Evolutionary conservation across 2,797 vertebrate genomes (phyloP).

Genomic region (Alfaro cultratus): DNA sequence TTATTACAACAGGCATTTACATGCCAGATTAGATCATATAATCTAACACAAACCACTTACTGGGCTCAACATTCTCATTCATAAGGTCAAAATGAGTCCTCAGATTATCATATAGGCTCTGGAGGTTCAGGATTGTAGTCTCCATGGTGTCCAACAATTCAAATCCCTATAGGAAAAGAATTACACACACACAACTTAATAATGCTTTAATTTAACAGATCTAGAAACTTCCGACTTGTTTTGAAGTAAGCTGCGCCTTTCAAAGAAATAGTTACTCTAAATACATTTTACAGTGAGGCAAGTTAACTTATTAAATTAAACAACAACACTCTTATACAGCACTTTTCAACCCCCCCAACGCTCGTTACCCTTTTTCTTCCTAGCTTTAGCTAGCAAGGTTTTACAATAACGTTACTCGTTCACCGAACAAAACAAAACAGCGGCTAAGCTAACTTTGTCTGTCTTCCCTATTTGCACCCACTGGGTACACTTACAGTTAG

Average conservation of each 20-base stretch:
- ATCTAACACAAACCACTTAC: constrained; percentile 81
- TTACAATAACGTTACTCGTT: neutral
- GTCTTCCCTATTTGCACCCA: neutral
- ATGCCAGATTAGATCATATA: too few species aligned
- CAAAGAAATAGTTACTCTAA: neutral
- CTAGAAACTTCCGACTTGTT: neutral
- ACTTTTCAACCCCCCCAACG: too few species aligned
- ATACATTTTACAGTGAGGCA: neutral
- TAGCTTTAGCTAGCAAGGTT: neutral
- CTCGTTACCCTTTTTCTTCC: too few species aligned
- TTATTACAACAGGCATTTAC: neutral
- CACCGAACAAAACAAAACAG: neutral
- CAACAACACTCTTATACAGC: too few species aligned
- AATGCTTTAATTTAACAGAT: neutral
- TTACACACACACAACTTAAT: neutral
- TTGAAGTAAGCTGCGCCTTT: neutral
- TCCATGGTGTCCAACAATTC: constrained; percentile 81
- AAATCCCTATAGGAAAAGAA: constrained; percentile 9
- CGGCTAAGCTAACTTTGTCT: neutral
- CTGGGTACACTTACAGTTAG: neutral
- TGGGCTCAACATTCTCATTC: constrained; percentile 88
- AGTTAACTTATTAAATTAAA: neutral
- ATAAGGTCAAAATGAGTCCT: constrained; percentile 86
- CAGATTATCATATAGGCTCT: constrained; percentile 86
- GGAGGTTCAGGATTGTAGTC: constrained; percentile 80